phyloP scores from a whole-genome alignment of 2,888 invertebrate species.

The Leptinotarsa peninsularis region DNA sequence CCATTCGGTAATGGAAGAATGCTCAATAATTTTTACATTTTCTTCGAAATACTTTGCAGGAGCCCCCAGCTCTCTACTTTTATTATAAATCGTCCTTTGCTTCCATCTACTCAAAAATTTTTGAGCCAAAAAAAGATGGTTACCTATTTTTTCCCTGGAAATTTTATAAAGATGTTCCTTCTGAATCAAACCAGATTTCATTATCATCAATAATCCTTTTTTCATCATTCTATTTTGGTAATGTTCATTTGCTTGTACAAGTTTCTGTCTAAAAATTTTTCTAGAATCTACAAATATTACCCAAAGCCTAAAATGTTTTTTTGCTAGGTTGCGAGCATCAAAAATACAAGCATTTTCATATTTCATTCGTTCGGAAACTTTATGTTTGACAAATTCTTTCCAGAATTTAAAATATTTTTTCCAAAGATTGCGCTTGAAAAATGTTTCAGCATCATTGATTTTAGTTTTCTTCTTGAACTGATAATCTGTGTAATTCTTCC shows the following conservation, averaged over 20 bases:
- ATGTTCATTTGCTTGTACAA: slow-evolving; percentile 49
- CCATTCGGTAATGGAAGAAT: slow-evolving; percentile 46
- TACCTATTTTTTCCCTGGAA: slow-evolving; percentile 40
- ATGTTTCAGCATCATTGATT: slow-evolving; percentile 11
- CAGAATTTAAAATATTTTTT: slow-evolving; percentile 26
- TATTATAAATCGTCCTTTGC: slow-evolving; percentile 44
- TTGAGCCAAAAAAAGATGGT: slow-evolving; percentile 49
- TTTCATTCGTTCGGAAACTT: slow-evolving; percentile 19
- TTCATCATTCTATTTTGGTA: slow-evolving; percentile 49
- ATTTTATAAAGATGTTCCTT: slow-evolving; percentile 44
- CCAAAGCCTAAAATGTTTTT: slow-evolving; percentile 28
- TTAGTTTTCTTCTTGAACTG: slow-evolving; percentile 32
- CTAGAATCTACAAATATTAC: slow-evolving; percentile 18
- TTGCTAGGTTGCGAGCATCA: slow-evolving; percentile 11
- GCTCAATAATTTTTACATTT: slow-evolving; percentile 25
- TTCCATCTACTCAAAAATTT: slow-evolving; percentile 59
- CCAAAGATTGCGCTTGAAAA: neutral
- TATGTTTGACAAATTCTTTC: slow-evolving; percentile 20
- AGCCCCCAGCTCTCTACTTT: neutral
- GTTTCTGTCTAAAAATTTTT: slow-evolving; percentile 26
- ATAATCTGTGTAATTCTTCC: slow-evolving; percentile 41
- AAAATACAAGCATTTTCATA: slow-evolving; percentile 22
- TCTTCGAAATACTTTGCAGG: slow-evolving; percentile 2
- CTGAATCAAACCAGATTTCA: slow-evolving; percentile 47
- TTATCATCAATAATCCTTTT: slow-evolving; percentile 50